Evolutionary conservation across 2,888 invertebrate genomes (phyloP).

Genomic region (Luffia ferchaultella): DNA sequence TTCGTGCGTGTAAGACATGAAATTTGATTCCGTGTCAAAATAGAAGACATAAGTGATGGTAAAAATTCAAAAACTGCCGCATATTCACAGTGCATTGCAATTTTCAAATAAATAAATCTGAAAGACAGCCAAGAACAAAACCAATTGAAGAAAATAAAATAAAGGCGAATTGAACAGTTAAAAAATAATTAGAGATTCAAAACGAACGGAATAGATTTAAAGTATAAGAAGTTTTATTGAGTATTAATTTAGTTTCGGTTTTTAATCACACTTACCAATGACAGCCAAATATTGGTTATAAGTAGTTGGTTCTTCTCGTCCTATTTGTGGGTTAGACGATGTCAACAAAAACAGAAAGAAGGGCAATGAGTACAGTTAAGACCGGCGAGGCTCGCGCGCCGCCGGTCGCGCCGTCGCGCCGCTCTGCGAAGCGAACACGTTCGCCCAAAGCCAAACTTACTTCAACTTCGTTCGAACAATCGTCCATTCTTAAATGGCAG

Average conservation of each 20-base stretch:
- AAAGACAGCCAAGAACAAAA: conserved; percentile 28
- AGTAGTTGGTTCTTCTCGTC: conserved; percentile 96
- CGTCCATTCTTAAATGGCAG: too few relatives aligned
- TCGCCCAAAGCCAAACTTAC: too few relatives aligned
- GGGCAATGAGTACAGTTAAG: conserved; percentile 63
- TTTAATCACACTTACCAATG: conserved; percentile 85
- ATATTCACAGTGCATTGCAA: conserved; percentile 62
- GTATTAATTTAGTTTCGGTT: conserved; percentile 53
- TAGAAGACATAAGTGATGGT: conserved; percentile 18
- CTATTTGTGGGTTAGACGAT: conserved; percentile 74
- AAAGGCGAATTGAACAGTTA: conserved; percentile 19
- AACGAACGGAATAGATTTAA: conserved; percentile 23
- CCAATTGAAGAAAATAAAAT: conserved; percentile 17
- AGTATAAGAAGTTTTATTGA: conserved; percentile 48
- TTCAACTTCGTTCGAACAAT: too few relatives aligned
- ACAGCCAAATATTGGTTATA: conserved; percentile 95
- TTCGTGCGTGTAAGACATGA: too few relatives aligned
- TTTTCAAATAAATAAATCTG: conserved; percentile 32
- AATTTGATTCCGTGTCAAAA: too few relatives aligned
- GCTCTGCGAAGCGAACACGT: too few relatives aligned
- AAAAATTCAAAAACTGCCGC: conserved; percentile 47
- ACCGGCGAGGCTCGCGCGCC: conserved; percentile 42
- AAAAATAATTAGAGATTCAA: conserved; percentile 29
- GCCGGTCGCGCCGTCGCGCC: conserved; percentile 35
- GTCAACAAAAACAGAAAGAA: conserved; percentile 76